Base-by-base conservation (phyloP, 53 echinoderm and acorn worm genomes). In the Mesocentrotus franciscanus region DNA sequence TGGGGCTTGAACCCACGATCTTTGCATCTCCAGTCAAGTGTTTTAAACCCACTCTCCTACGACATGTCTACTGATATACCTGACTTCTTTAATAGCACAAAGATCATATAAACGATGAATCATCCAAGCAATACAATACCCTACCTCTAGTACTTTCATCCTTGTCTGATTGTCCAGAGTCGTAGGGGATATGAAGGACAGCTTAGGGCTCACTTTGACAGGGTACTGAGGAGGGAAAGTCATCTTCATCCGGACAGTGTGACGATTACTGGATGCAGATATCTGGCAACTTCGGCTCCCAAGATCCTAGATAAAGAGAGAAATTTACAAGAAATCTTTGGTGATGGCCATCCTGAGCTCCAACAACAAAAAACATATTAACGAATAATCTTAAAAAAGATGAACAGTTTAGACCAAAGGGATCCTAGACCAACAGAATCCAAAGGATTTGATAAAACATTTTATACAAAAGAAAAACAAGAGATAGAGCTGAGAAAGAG, bases 181-280 rank as follows among this genome's bases (percentile, higher is more conserved):
- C 10, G 97, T 97, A 61, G 96, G 72, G 59, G 96, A 94, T 12
- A 97, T 79, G 95, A 98, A 97, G 79, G 95, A 60, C 42, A 97
- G 93, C 78, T 96, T 90, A 61, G 99, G 99, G 56, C 95, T 78
- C 89, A 95, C 97, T 79, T 97, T 96, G 70, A 96, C 70, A 9
- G 99, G 99, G 72, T 99, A 99, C n/a, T 83, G 36, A 0, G 97
- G 94, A 0, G 99, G 99, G 61, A 99, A 99, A 0, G 66, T 92
- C n/a, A 97, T 96, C 94, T 90, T 95, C 93, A 99, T 90, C 55
- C 93, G 71, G 18, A 96, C 93, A 13, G 94, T 95, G 68, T 97
- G 96, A 34, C 96, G 95, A 29, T 92, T 94, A 18, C 91, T 95
- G 60, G 96, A 92, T 14, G 95, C 97, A 1, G 96, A 79, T 34